Percentiles rank a stretch among this genome's conserved stretches.
Conservation (phyloP, 2,888 invertebrate species). For the Hemistola chrysoprasaria region DNA sequence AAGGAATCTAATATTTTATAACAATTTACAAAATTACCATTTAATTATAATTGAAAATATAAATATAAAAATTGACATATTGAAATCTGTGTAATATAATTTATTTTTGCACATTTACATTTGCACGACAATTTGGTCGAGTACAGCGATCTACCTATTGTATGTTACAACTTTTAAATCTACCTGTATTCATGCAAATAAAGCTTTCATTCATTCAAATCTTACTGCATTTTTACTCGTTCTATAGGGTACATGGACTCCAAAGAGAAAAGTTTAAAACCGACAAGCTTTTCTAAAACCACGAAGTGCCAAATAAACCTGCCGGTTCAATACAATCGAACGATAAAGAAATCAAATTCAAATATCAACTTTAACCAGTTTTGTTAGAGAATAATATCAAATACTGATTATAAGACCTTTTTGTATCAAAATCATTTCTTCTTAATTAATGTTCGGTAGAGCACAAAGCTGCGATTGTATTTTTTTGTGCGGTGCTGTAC, state of each 20-base stretch:
- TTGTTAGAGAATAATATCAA: conserved; percentile 39
- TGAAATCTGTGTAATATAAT: too few species aligned
- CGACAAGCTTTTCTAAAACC: conserved; percentile 44
- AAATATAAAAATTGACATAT: too few species aligned
- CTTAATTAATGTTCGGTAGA: conserved; percentile 75
- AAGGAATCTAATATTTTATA: too few species aligned
- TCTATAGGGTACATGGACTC: not conserved
- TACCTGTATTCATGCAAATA: too few species aligned
- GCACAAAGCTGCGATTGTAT: conserved; percentile 70
- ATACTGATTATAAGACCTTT: conserved; percentile 42
- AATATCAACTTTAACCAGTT: conserved; percentile 26
- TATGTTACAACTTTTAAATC: too few species aligned
- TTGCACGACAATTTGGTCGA: too few species aligned
- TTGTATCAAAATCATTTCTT: conserved; percentile 52
- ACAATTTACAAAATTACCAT: too few species aligned
- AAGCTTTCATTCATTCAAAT: too few species aligned
- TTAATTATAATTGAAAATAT: too few species aligned
- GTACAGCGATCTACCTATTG: too few species aligned
- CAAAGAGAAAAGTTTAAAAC: too few species aligned
- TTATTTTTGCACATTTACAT: too few species aligned
- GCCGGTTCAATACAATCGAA: conserved; percentile 36
- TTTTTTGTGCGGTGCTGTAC: conserved; percentile 60
- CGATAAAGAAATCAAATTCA: conserved; percentile 22
- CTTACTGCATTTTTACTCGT: conserved; percentile 2
- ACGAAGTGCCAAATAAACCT: conserved; percentile 52